Evolutionary conservation across 2,797 vertebrate genomes (phyloP).

Genomic region (Microctenopoma lineatum): DNA sequence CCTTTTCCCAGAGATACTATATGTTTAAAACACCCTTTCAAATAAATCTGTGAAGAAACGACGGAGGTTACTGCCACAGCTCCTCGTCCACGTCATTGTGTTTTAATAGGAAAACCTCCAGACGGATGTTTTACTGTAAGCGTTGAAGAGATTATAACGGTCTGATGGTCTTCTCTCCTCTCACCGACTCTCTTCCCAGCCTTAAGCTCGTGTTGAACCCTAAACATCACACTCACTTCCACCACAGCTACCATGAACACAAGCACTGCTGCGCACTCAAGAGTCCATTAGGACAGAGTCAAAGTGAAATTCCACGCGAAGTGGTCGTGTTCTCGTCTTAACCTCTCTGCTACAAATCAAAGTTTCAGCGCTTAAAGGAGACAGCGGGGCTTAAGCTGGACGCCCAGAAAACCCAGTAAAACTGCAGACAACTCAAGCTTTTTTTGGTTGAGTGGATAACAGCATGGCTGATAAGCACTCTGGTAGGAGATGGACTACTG

Average conservation of each 20-base stretch:
- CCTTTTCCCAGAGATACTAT: too few species aligned
- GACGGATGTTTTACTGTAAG: too few species aligned
- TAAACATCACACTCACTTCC: not conserved
- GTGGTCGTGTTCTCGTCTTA: conserved; percentile 10
- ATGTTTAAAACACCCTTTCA: too few species aligned
- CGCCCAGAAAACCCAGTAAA: not conserved
- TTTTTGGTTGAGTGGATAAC: too few species aligned
- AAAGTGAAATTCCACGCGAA: conserved; percentile 13
- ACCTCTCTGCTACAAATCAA: conserved; percentile 21
- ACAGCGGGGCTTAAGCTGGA: conserved; percentile 4
- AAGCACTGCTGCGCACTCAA: conserved; percentile 10
- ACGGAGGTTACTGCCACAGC: too few species aligned
- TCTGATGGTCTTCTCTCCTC: not conserved
- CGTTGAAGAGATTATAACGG: too few species aligned
- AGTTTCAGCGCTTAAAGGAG: conserved; percentile 14
- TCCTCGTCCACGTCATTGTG: too few species aligned
- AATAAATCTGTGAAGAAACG: too few species aligned
- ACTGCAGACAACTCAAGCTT: not conserved
- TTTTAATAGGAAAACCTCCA: too few species aligned
- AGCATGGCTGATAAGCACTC: too few species aligned
- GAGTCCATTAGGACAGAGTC: conserved; percentile 9
- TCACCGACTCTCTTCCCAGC: not conserved
- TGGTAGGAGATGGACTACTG: not conserved
- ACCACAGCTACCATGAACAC: conserved; percentile 11
- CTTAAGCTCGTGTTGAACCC: not conserved